Conservation (phyloP, 2,888 invertebrate genomes). For the Drosophila nigritarsus region DNA sequence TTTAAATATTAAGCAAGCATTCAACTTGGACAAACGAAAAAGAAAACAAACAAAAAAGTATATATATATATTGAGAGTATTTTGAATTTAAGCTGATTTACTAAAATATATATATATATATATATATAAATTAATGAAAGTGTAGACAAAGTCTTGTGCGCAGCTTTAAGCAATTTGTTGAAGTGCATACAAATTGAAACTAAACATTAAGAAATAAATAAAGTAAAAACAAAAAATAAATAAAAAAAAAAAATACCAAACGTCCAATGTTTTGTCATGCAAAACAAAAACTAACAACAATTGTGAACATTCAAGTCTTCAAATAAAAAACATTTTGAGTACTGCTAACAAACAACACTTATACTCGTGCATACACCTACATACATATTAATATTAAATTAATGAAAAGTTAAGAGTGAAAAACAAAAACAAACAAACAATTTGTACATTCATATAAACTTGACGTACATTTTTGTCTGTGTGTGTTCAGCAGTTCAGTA, state of each 20-base stretch:
- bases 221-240: conserved; percentile 19
- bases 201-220: conserved; percentile 44
- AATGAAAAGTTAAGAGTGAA: conserved; percentile 60
- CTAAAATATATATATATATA: conserved; percentile 22
- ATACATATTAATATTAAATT: conserved; percentile 18
- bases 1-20: conserved; percentile 68
- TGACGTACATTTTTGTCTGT: conserved; percentile 58
- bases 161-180: conserved; percentile 74
- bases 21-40: conserved; percentile 32
- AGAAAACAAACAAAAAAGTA: not conserved
- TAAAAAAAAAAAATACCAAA: conserved; percentile 59
- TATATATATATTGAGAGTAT: conserved; percentile 26
- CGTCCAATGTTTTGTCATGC: conserved; percentile 71
- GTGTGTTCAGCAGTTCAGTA: conserved; percentile 75
- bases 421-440: conserved; percentile 18
- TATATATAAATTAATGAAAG: conserved; percentile 19
- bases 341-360: conserved; percentile 38
- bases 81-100: conserved; percentile 41
- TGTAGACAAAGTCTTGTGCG: conserved; percentile 69
- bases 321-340: conserved; percentile 54
- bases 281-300: conserved; percentile 67
- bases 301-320: conserved; percentile 75
- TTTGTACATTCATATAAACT: conserved; percentile 44
- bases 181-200: conserved; percentile 41
- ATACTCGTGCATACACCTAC: conserved; percentile 26